Evolutionary conservation across 2,888 invertebrate genomes (phyloP), one percentile per base, ranked within the genome.

Genomic region (Latrodectus elegans): DNA sequence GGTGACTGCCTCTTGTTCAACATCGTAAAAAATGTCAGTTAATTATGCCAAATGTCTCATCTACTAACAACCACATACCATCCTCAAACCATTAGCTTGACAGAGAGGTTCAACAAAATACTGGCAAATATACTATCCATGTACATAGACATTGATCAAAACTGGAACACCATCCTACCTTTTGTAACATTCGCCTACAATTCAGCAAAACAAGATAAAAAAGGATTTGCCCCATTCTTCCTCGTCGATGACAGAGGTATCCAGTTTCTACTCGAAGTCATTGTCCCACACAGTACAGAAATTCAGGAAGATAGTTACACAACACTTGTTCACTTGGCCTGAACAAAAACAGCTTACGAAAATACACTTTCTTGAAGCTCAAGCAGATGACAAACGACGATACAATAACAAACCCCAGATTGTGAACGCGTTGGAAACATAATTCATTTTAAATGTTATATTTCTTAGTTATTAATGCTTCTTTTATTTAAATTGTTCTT

Each of bases 21-120:
- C n/a, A 11, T 71, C 15, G 51, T 71, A 8, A 51, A 71, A 49
- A 51, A 71, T n/a, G 51, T 49, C 49, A 67, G 60, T n/a, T 71
- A 75, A 15, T n/a, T 26, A 12, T 74, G 26, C 26, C 11, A 76
- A 17, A 68, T 51, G 26, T 52, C 77, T 53, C 81, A 76, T 11
- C 65, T 77, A 14, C 15, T 26, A 11, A 88, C 76, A 11, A 82
- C 82, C 4, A 53, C 65, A 1, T 88, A 88, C 38, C 38, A 71
- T 17, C 88, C 89, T 8, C 64, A 82, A 55, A 72, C 38, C 26
- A 82, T 82, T 51, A 74, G 84, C 6, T n/a, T 81, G 8, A 78
- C 76, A 1, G 89, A 82, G 51, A n/a, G n/a, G n/a, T n/a, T n/a
- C n/a, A n/a, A n/a, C n/a, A n/a, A n/a, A n/a, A n/a, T n/a, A n/a